A percentile compares a stretch with the other conserved stretches of the same genome.
Evolutionary conservation across 1,140 invertebrate genomes (phyloP).

Genomic region (Heliconius congener): DNA sequence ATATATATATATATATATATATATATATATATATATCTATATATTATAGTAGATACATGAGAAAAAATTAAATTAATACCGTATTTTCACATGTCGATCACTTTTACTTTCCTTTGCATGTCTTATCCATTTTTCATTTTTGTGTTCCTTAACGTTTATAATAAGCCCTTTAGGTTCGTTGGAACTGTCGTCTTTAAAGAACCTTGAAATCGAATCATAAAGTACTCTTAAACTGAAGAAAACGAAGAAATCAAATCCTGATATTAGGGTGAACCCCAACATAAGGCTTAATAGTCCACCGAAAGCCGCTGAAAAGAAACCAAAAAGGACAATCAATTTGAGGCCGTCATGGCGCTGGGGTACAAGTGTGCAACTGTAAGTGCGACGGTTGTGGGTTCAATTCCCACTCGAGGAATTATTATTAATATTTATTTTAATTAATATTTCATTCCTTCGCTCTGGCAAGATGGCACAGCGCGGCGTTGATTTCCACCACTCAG

Average conservation of each 20-base stretch:
- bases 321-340: not conserved
- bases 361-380: too few relatives aligned
- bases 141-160: constrained; percentile 40
- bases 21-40: too few relatives aligned
- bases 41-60: too few relatives aligned
- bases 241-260: constrained; percentile 84
- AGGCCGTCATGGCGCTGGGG: too few relatives aligned
- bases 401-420: too few relatives aligned
- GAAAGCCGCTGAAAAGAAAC: constrained; percentile 83
- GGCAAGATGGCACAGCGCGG: too few relatives aligned
- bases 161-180: constrained; percentile 23
- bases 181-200: not conserved
- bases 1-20: too few relatives aligned
- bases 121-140: constrained; percentile 27
- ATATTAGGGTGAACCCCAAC: constrained; percentile 86
- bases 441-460: too few relatives aligned
- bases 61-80: not conserved
- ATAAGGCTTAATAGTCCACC: constrained; percentile 85
- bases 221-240: constrained; percentile 77
- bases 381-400: too few relatives aligned
- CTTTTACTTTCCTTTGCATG: constrained; percentile 10
- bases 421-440: too few relatives aligned
- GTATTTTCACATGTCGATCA: not conserved
- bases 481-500: too few relatives aligned
- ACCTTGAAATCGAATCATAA: constrained; percentile 36